Percentiles rank a stretch among this genome's conserved stretches.
These are phyloP conservation scores for Nettapus auritus DNA, from an alignment of 2,113 vertebrate species.

Conservation along the genomic window DNA sequence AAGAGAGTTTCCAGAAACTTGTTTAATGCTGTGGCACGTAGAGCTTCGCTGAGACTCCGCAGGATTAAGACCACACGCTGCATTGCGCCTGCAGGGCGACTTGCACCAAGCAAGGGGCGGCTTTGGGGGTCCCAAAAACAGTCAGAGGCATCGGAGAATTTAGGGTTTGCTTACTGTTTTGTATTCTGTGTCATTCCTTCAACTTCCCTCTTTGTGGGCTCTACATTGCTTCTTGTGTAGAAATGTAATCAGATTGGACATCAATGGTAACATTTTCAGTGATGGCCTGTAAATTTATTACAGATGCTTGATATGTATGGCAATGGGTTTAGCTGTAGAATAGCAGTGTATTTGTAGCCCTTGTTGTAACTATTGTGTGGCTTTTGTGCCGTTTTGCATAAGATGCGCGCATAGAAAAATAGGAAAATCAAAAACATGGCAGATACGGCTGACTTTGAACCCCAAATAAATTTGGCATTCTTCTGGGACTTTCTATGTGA, in stretches of 20 bases:
- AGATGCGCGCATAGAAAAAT: not conserved
- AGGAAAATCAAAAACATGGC: not conserved
- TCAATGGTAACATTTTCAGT: not conserved
- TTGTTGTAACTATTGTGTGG: not conserved
- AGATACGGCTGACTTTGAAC: not conserved
- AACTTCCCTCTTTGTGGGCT: not conserved
- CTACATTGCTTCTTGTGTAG: not conserved
- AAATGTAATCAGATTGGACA: not conserved
- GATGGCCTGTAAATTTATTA: not conserved
- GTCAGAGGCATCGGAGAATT: not conserved
- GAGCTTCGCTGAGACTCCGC: not conserved
- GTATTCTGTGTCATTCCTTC: not conserved
- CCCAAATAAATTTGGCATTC: not conserved
- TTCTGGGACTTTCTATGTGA: not conserved
- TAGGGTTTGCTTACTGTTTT: not conserved
- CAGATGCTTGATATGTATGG: not conserved
- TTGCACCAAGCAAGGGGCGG: not conserved
- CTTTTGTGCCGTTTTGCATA: not conserved
- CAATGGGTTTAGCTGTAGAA: not conserved
- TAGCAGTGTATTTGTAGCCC: not conserved
- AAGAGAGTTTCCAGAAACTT: not conserved
- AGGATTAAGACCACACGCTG: not conserved
- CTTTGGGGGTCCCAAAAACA: not conserved
- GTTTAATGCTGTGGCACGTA: not conserved
- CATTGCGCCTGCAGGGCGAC: fast-evolving